Evolutionary conservation across 2,888 invertebrate species (phyloP).

Genomic region (Odontocolon sp.): DNA sequence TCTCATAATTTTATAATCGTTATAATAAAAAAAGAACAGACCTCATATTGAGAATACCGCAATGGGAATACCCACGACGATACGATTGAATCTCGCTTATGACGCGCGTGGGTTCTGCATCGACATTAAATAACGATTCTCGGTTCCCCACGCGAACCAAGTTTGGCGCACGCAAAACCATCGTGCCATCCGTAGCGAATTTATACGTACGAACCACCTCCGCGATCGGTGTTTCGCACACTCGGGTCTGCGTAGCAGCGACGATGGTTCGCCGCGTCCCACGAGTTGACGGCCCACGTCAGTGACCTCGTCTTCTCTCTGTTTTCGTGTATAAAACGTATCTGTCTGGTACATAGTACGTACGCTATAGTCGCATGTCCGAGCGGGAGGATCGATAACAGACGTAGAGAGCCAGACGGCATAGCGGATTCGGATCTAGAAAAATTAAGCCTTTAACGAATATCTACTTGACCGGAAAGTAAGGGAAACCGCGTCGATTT

Average conservation of each 20-base stretch:
- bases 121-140: slow-evolving; percentile 26
- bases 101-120: slow-evolving; percentile 51
- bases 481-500: no score
- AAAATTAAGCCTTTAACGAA: no score
- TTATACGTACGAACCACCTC: slow-evolving; percentile 46
- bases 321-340: slow-evolving; percentile 60
- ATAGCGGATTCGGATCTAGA: background rate
- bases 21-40: slow-evolving; percentile 11
- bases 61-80: background rate
- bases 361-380: slow-evolving; percentile 40
- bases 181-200: slow-evolving; percentile 27
- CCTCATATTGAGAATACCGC: background rate
- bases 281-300: slow-evolving; percentile 60
- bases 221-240: slow-evolving; percentile 32
- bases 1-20: background rate
- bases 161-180: slow-evolving; percentile 51
- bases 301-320: slow-evolving; percentile 60
- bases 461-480: no score
- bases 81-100: slow-evolving; percentile 31
- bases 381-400: slow-evolving; percentile 55
- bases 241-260: background rate
- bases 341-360: slow-evolving; percentile 27
- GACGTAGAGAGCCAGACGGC: slow-evolving; percentile 31
- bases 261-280: slow-evolving; percentile 35
- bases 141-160: slow-evolving; percentile 49